Conservation (phyloP, 2,888 invertebrate species). For the Eledona agricola region DNA sequence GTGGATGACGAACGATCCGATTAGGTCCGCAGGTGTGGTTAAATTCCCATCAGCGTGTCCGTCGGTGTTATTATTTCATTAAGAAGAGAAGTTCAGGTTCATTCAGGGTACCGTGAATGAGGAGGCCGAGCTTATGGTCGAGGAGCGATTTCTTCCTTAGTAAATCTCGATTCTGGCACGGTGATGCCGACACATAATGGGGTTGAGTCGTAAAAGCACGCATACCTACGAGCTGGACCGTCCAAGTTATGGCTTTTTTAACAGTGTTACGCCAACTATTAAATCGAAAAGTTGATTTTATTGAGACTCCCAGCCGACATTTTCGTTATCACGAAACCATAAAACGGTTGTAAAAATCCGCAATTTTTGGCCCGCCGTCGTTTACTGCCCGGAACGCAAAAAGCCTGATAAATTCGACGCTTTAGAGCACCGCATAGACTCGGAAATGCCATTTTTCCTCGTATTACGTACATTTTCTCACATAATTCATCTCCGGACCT, state of each 20-base stretch:
- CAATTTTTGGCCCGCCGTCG: constrained; percentile 16
- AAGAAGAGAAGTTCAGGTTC: no score
- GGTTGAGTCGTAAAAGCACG: constrained; percentile 9
- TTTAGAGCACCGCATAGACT: constrained; percentile 1
- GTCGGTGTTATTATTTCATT: no score
- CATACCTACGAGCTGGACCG: constrained; percentile 18
- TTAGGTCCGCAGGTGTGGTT: no score
- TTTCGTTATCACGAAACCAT: constrained; percentile 15
- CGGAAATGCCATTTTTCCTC: neutral
- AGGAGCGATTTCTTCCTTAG: no score
- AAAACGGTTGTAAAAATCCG: constrained; percentile 24
- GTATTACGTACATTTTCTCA: neutral
- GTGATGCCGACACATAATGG: neutral
- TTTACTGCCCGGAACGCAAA: constrained; percentile 2
- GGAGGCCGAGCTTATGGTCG: no score
- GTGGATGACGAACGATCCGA: no score
- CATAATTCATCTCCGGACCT: neutral
- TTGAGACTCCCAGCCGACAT: constrained; percentile 13
- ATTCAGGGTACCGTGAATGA: no score
- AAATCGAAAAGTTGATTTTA: constrained; percentile 23
- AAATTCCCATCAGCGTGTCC: no score
- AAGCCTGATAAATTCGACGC: constrained; percentile 10
- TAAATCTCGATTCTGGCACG: no score
- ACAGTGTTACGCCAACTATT: constrained; percentile 19
- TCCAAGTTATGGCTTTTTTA: constrained; percentile 20